Evolutionary conservation across 2,888 invertebrate genomes (phyloP), one percentile per base, ranked within the genome.

Genomic region (Fragum whitleyi): DNA sequence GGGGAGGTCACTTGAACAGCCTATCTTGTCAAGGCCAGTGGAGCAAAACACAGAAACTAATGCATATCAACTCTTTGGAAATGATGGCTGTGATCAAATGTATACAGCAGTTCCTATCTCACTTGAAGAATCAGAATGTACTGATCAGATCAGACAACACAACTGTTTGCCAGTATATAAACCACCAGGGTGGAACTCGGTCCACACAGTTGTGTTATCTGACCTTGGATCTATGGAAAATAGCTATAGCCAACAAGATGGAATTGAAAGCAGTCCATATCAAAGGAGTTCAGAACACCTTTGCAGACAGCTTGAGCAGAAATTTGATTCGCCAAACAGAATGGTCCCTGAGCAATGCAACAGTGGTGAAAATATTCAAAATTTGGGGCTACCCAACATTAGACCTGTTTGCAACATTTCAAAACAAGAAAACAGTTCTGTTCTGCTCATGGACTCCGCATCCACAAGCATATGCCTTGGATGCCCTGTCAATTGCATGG

Each of bases 401-500:
- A 29, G 76, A 79, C 26, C 74, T 79, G 1, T 83, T 82, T 82
- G 79, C 79, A 39, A 59, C 74, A 21, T 42, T 36, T 1, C 28
- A 73, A 23, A 75, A 82, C 71, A 68, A 72, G 47, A 67, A 82
- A 28, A 75, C 78, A 5, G 62, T 82, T 76, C 61, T 79, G 82
- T 39, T 61, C n/a, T 61, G 82, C 28, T 61, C 32, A 26, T 79
- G 79, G 83, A 73, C 29, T 3, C 74, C 55, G 2, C 76, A 83
- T 74, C 70, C 79, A 5, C 77, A 79, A 65, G 79, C 79, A 16
- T 74, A 26, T 72, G 74, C 83, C 11, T 1, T 74, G 67, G 79
- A 83, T 79, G 83, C 83, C 61, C 79, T 79, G 74, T 74, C 79
- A 68, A 72, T 83, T 68, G 42, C 47, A 16, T 83, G 77, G 83